Conservation (phyloP, 2,797 vertebrate species). For the Pantherophis alleghaniensis region DNA sequence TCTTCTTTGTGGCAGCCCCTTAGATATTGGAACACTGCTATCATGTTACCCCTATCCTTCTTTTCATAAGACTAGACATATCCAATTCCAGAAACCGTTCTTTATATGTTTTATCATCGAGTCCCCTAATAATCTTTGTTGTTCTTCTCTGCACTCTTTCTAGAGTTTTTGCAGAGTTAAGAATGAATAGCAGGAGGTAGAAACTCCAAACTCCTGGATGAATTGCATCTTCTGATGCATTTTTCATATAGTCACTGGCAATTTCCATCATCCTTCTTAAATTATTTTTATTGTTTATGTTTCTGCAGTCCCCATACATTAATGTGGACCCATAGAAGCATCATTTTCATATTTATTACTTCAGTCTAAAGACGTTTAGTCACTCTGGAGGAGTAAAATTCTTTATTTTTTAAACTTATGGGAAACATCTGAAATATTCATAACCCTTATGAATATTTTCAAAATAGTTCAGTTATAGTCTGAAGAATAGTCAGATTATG, state of each 20-base stretch:
- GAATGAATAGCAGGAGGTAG: not conserved
- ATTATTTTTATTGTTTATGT: not conserved
- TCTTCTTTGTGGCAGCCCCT: too few relatives aligned
- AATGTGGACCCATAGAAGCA: not conserved
- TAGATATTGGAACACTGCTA: too few relatives aligned
- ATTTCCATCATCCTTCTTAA: not conserved
- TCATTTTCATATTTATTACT: not conserved
- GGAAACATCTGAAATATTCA: rapidly evolving
- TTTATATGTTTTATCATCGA: too few relatives aligned
- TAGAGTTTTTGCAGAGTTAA: not conserved
- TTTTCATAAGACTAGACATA: too few relatives aligned
- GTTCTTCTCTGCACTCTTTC: too few relatives aligned
- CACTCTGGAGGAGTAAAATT: not conserved
- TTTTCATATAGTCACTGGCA: not conserved
- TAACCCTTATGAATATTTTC: not conserved
- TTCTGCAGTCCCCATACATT: not conserved
- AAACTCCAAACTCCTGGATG: not conserved
- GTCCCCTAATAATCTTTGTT: too few relatives aligned
- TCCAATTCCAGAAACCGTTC: too few relatives aligned
- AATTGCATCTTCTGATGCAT: not conserved
- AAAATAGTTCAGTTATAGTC: rapidly evolving
- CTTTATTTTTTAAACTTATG: not conserved
- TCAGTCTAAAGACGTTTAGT: not conserved
- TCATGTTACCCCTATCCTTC: too few relatives aligned
- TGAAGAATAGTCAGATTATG: rapidly evolving